These are phyloP conservation scores for Philypnodon macrostomus DNA, from an alignment of 2,797 vertebrate genomes.

Conservation along the genomic window DNA sequence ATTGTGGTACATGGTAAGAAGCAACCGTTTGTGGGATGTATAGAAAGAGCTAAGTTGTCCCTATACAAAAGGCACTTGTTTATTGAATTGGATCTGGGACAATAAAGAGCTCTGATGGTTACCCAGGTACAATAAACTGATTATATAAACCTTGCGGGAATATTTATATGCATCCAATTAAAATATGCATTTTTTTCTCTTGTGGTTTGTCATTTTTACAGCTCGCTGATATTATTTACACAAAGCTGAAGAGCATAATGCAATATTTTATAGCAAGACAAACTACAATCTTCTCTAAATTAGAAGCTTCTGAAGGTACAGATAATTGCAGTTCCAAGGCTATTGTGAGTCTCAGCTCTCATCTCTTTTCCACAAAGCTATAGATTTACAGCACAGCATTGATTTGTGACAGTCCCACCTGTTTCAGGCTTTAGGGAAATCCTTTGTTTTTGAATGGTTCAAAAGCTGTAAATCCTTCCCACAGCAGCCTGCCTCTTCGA, in stretches of 20 bases:
- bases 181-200: too few species aligned
- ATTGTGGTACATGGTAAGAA: too few species aligned
- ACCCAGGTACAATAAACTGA: too few species aligned
- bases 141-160: not conserved
- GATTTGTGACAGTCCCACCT: slow-evolving; percentile 17
- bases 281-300: slow-evolving; percentile 8
- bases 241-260: not conserved
- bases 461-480: slow-evolving; percentile 44
- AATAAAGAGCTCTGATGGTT: too few species aligned
- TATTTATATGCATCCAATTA: too few species aligned
- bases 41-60: too few species aligned
- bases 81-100: too few species aligned
- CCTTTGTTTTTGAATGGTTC: slow-evolving; percentile 15
- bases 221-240: not conserved
- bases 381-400: slow-evolving; percentile 33
- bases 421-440: slow-evolving; percentile 31
- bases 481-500: slow-evolving; percentile 1
- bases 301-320: not conserved
- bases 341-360: not conserved
- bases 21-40: too few species aligned
- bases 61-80: too few species aligned
- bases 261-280: not conserved
- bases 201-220: not conserved
- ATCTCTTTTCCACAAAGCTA: slow-evolving; percentile 12
- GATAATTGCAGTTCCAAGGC: slow-evolving; percentile 10